These are phyloP conservation scores for Lampropteryx suffumata DNA, from an alignment of 2,888 invertebrate species.

Conservation along the genomic window DNA sequence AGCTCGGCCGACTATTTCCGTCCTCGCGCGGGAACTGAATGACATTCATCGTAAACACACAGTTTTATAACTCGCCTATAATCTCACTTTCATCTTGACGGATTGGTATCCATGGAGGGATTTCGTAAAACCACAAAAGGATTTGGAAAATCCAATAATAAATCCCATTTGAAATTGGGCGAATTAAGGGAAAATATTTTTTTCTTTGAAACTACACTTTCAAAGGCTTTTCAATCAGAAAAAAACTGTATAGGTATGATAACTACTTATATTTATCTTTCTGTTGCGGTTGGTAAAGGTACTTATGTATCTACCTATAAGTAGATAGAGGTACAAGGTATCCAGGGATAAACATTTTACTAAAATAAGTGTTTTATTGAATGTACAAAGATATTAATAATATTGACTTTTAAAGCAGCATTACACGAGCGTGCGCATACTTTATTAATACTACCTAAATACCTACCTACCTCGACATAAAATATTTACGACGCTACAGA, in stretches of 20 bases:
- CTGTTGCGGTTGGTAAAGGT: too few species aligned
- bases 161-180: too few species aligned
- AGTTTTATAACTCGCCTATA: slow-evolving; percentile 28
- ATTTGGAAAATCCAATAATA: neutral
- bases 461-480: slow-evolving; percentile 17
- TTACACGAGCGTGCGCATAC: slow-evolving; percentile 17
- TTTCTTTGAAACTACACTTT: too few species aligned
- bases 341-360: too few species aligned
- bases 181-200: too few species aligned
- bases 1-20: slow-evolving; percentile 6
- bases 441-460: slow-evolving; percentile 33
- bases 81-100: slow-evolving; percentile 35
- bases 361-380: slow-evolving; percentile 1
- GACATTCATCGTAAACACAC: slow-evolving; percentile 35
- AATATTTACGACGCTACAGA: slow-evolving; percentile 21
- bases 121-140: slow-evolving; percentile 4
- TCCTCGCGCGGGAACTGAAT: slow-evolving; percentile 27
- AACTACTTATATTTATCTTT: too few species aligned
- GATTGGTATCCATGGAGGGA: slow-evolving; percentile 18
- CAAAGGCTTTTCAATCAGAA: too few species aligned
- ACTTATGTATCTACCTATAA: too few species aligned
- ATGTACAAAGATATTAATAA: slow-evolving; percentile 21
- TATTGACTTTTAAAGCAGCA: slow-evolving; percentile 16
- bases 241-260: too few species aligned
- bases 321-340: too few species aligned